Base-by-base conservation (phyloP, 2,797 vertebrate species). In the Todus mexicanus region DNA sequence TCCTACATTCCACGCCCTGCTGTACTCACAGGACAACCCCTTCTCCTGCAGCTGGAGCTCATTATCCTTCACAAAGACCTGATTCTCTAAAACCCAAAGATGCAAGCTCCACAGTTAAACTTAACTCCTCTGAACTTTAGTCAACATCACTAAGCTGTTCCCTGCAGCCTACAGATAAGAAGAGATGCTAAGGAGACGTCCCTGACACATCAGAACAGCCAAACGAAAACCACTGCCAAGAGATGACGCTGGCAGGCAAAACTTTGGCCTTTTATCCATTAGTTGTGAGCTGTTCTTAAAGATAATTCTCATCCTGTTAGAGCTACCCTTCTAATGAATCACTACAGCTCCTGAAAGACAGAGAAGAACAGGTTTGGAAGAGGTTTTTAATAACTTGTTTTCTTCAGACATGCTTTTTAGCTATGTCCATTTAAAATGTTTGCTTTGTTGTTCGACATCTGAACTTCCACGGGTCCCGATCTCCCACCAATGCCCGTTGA, bases 211-310 rank as follows among this genome's bases (percentile, higher is more conserved):
- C 25, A 9, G 17, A 85, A 79, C 15, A 64, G 57, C 72, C 71
- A 82, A 86, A 57, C 6, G 40, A 50, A 94, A 93, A n/a, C 26
- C 84, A 42, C 29, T 50, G 87, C 87, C 84, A 81, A 48, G 78
- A 87, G 75, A 78, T 63, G 74, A 85, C 64, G 84, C 35, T 89
- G 81, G 38, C 68, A 92, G 71, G 68, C 66, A 82, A 82, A 82
- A 84, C 73, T 71, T 76, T 69, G 66, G 40, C 80, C 59, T 86
- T 73, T 72, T 22, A 65, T 65, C 59, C 56, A 73, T 69, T 93
- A 87, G 66, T 87, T 76, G 51, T 3, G 29, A 78, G 54, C 73
- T 92, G 77, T n/a, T 72, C 66, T 90, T 85, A 64, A 93, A 78
- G 74, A 81, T 64, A 84, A 78, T 75, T 59, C 54, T 37, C 2